phyloP scores from a whole-genome alignment of 2,888 invertebrate genomes.

The Scrobipalpa costella region DNA sequence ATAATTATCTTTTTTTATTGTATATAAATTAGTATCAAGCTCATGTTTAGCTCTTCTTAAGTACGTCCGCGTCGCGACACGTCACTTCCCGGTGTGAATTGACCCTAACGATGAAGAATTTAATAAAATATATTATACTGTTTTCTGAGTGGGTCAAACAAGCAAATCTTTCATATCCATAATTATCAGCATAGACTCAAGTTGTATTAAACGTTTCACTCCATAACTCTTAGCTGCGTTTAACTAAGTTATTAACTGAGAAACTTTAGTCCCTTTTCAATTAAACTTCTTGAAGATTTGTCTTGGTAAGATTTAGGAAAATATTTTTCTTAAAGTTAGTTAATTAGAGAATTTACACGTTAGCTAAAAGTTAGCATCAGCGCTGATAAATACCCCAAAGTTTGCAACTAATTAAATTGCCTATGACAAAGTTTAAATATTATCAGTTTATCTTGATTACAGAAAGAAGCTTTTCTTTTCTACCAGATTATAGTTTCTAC shows the following conservation, averaged over 20 bases:
- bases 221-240: constrained; percentile 13
- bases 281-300: constrained; percentile 19
- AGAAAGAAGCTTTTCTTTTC: too few species aligned
- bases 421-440: neutral
- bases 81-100: too few species aligned
- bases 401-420: neutral
- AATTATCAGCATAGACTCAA: neutral
- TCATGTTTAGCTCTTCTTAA: too few species aligned
- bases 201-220: constrained; percentile 9
- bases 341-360: constrained; percentile 7
- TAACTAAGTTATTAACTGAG: constrained; percentile 26
- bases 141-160: neutral
- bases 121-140: too few species aligned
- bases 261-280: constrained; percentile 20
- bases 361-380: neutral
- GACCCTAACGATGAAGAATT: too few species aligned
- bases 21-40: too few species aligned
- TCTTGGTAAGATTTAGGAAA: constrained; percentile 15
- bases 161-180: neutral
- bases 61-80: too few species aligned
- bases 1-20: too few species aligned
- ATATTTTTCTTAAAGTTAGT: constrained; percentile 17
- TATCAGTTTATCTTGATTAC: too few species aligned
- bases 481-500: too few species aligned
- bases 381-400: neutral